Evolutionary conservation across 2,113 vertebrate genomes (phyloP).

Genomic region (Chroicocephalus ridibundus): DNA sequence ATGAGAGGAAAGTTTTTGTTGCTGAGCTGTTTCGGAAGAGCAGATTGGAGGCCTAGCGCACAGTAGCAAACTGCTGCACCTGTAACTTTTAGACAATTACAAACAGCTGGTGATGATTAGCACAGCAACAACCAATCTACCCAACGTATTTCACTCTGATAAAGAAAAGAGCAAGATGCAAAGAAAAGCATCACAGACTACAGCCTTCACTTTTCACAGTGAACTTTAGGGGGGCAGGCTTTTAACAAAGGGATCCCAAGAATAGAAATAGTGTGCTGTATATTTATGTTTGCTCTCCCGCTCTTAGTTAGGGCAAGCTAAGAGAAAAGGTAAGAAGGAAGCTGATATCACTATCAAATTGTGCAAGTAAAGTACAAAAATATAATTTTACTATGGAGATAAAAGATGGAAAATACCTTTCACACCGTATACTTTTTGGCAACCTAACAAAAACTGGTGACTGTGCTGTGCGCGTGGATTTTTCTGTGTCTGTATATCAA

Average conservation of each 20-base stretch:
- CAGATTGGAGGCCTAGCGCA: conserved; percentile 16
- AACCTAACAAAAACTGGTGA: not conserved
- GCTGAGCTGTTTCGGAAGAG: not conserved
- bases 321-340: not conserved
- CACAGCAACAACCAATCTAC: not conserved
- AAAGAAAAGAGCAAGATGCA: not conserved
- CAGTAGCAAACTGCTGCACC: conserved; percentile 20
- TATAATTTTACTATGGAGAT: accelerated
- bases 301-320: not conserved
- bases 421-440: accelerated
- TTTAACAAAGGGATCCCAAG: not conserved
- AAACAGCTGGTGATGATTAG: conserved; percentile 49
- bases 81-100: not conserved
- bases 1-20: not conserved
- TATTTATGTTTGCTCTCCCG: not conserved
- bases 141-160: not conserved
- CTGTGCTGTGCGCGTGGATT: accelerated
- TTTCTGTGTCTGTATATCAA: not conserved
- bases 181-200: not conserved
- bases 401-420: not conserved
- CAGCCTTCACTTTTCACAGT: not conserved
- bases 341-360: not conserved
- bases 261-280: not conserved
- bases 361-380: not conserved
- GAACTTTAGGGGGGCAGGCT: not conserved